Evolutionary conservation across 1,140 invertebrate species (phyloP).

Genomic region (Cydia fagiglandana): DNA sequence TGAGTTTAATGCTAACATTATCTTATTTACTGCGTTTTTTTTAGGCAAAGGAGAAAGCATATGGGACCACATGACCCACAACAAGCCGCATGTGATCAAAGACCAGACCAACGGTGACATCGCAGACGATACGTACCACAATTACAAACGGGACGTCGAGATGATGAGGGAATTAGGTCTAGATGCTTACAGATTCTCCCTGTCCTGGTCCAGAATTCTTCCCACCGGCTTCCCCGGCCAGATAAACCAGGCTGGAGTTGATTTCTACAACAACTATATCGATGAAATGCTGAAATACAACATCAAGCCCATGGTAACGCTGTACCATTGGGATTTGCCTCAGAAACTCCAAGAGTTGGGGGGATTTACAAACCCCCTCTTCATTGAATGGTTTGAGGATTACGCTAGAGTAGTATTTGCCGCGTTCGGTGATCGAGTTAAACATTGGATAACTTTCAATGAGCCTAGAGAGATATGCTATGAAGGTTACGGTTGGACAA

Average conservation of each 20-base stretch:
- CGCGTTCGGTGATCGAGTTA: constrained; percentile 64
- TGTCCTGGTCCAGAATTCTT: constrained; percentile 82
- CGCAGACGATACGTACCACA: constrained; percentile 52
- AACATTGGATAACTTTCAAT: constrained; percentile 65
- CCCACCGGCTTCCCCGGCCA: constrained; percentile 77
- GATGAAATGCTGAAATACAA: constrained; percentile 67
- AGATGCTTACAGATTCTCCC: constrained; percentile 80
- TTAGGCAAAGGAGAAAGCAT: constrained; percentile 78
- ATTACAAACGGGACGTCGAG: constrained; percentile 55
- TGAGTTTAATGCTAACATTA: too few species aligned
- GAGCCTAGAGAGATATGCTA: constrained; percentile 53
- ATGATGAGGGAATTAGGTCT: constrained; percentile 60
- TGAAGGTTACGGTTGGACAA: constrained; percentile 44
- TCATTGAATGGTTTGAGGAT: constrained; percentile 71
- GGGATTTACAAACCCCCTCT: constrained; percentile 41
- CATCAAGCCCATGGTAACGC: constrained; percentile 68
- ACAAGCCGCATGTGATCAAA: constrained; percentile 43
- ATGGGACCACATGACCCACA: constrained; percentile 73
- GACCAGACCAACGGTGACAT: constrained; percentile 52
- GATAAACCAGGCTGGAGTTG: constrained; percentile 75
- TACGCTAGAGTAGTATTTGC: constrained; percentile 68
- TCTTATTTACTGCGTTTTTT: constrained; percentile 6
- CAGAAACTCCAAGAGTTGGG: constrained; percentile 61
- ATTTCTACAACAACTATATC: constrained; percentile 82
- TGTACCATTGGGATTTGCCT: constrained; percentile 51